Base-by-base conservation (phyloP, 2,113 vertebrate species). In the Serilophus lunatus region DNA sequence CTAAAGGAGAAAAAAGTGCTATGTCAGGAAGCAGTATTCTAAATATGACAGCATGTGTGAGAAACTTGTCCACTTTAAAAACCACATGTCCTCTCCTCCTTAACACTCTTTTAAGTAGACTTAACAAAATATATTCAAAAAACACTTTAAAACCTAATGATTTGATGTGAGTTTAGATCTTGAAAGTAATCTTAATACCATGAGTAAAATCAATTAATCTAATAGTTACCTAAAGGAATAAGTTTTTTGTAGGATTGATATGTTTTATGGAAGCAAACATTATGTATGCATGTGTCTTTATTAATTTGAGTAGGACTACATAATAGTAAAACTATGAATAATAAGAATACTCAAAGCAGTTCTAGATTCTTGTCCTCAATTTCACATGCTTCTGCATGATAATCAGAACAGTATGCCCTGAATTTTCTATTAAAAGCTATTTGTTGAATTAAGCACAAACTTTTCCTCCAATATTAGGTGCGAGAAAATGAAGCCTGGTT, bases 1-100 rank as follows among this genome's bases (percentile, higher is more conserved):
- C 79, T 72, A 56, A 89, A 90, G 76, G 72, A 95, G 44, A 76
- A 92, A 92, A 91, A 90, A 91, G 22, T 54, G 59, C 85, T 92
- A 47, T 75, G 92, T 93, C 92, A 96, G 74, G 85, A 96, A 92
- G 36, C 56, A 88, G 18, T 49, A 70, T 75, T 88, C 56, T 90
- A 90, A 92, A 74, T 70, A 87, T 79, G 47, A 74, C 71, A 94
- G 64, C 44, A 31, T 74, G n/a, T 88, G 89, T 81, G 70, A 95
- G 63, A 85, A 90, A 66, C 56, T 66, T 59, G 50, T 80, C 71
- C 26, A 2, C 29, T 77, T 94, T 44, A 64, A 90, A 74, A 90
- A 90, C 38, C 13, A 63, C 20, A 2, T n/a, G 38, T 61, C 54
- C 18, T 77, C 16, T 88, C 44, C 26, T 82, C 42, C 57, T 24